Percentiles rank a stretch among this genome's conserved stretches.
These are phyloP conservation scores for Pyrgilauda ruficollis DNA, from an alignment of 2,113 vertebrate species.

Conservation along the genomic window DNA sequence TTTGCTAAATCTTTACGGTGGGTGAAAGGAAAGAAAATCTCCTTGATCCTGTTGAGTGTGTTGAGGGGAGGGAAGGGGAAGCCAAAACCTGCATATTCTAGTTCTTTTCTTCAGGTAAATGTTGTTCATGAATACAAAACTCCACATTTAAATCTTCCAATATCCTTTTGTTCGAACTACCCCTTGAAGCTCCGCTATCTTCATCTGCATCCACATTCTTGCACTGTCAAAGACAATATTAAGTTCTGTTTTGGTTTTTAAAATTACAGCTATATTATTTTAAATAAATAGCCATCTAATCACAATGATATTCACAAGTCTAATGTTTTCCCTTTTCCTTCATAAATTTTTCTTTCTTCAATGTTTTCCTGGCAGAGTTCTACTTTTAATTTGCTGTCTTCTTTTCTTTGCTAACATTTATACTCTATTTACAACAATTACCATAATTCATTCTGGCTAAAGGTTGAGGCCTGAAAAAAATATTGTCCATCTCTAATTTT, in stretches of 20 bases:
- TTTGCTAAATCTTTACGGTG: not conserved
- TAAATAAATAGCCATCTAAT: not conserved
- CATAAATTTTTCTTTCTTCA: not conserved
- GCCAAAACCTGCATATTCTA: not conserved
- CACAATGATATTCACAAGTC: not conserved
- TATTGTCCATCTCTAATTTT: not conserved
- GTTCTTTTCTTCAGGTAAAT: not conserved
- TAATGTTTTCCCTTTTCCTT: not conserved
- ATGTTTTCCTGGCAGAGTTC: not conserved
- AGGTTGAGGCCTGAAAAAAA: constrained; percentile 28
- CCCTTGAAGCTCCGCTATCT: not conserved
- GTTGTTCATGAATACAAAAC: not conserved
- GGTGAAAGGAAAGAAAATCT: not conserved
- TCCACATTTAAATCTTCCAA: not conserved
- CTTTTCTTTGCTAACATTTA: constrained; percentile 23
- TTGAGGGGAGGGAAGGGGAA: fast-evolving
- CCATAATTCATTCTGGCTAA: constrained; percentile 42
- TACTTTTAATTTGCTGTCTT: not conserved
- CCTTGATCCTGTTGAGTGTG: not conserved
- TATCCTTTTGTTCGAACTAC: not conserved
- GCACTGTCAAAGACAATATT: not conserved
- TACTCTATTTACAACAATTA: constrained; percentile 42
- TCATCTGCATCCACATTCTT: not conserved
- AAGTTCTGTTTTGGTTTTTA: not conserved
- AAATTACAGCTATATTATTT: not conserved